phyloP scores from a whole-genome alignment of 2,113 vertebrate species.

The Diphyllodes magnificus region DNA sequence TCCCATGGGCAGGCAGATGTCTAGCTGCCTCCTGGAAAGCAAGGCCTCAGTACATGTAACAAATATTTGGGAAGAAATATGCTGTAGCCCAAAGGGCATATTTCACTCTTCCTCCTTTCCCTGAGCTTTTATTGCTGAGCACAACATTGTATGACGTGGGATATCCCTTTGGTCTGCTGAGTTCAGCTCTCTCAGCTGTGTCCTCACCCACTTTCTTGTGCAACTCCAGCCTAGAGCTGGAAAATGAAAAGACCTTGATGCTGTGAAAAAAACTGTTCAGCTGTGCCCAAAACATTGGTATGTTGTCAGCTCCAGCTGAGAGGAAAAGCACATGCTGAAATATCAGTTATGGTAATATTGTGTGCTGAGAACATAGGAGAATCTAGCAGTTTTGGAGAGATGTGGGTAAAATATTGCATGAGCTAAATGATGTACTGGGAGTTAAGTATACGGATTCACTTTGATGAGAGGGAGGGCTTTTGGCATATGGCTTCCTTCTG shows the following conservation, averaged over 20 bases:
- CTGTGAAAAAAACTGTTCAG: neutral
- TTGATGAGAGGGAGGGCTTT: neutral
- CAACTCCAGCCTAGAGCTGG: neutral
- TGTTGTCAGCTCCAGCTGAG: neutral
- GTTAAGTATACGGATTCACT: neutral
- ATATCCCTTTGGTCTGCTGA: neutral
- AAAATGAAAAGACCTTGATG: neutral
- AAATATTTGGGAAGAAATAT: neutral
- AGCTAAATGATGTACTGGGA: neutral
- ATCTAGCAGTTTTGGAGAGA: neutral
- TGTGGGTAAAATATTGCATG: neutral
- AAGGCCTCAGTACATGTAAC: rapidly evolving
- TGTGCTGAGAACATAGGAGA: neutral
- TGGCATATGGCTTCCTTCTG: neutral
- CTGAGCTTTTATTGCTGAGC: neutral
- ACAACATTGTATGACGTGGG: rapidly evolving
- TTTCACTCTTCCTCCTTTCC: neutral
- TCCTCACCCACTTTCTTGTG: neutral
- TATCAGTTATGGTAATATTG: neutral
- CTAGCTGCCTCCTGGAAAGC: neutral
- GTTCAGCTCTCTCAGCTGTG: neutral
- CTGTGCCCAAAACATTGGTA: neutral
- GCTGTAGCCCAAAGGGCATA: neutral
- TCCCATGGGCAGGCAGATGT: neutral
- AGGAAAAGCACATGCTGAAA: neutral